A percentile compares a stretch with the other conserved stretches of the same genome.
phyloP scores from a whole-genome alignment of 2,888 invertebrate species.

The Julus scandinavius region DNA sequence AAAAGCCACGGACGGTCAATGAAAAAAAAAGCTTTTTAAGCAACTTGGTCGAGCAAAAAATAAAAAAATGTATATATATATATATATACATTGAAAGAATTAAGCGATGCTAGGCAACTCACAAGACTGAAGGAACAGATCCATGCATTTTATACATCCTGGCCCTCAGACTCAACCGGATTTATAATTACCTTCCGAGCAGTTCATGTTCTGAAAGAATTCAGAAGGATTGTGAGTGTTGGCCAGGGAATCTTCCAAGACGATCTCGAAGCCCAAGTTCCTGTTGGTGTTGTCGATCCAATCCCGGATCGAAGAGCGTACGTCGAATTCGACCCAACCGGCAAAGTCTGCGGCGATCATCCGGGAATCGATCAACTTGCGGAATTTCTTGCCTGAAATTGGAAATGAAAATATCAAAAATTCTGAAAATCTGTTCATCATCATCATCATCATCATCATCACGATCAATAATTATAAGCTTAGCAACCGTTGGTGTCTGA shows the following conservation, averaged over 20 bases:
- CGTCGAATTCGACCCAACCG: slow-evolving; percentile 60
- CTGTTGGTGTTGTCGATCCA: slow-evolving; percentile 59
- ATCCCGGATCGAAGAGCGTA: slow-evolving; percentile 58
- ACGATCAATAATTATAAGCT: no score
- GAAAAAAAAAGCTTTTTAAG: not conserved
- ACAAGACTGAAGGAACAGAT: not conserved
- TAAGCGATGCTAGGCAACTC: not conserved
- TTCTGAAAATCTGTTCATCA: no score
- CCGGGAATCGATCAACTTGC: slow-evolving; percentile 58
- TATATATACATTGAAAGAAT: no score
- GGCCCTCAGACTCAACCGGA: not conserved
- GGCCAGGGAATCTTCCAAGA: slow-evolving; percentile 59
- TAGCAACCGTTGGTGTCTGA: no score
- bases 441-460: no score
- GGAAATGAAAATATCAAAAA: not conserved
- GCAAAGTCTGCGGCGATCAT: slow-evolving; percentile 58
- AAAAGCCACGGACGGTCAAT: not conserved
- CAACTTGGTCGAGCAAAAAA: not conserved
- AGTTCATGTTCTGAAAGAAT: slow-evolving; percentile 60
- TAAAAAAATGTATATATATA: not conserved
- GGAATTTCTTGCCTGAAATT: slow-evolving; percentile 58
- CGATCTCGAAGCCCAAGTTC: slow-evolving; percentile 60
- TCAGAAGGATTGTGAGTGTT: slow-evolving; percentile 59
- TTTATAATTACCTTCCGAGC: slow-evolving; percentile 57
- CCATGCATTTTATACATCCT: slow-evolving; percentile 10